A percentile compares a stretch with the other conserved stretches of the same genome.
These are phyloP conservation scores for Paguma larvata DNA, from an alignment of 2,797 vertebrate species.

Conservation along the genomic window DNA sequence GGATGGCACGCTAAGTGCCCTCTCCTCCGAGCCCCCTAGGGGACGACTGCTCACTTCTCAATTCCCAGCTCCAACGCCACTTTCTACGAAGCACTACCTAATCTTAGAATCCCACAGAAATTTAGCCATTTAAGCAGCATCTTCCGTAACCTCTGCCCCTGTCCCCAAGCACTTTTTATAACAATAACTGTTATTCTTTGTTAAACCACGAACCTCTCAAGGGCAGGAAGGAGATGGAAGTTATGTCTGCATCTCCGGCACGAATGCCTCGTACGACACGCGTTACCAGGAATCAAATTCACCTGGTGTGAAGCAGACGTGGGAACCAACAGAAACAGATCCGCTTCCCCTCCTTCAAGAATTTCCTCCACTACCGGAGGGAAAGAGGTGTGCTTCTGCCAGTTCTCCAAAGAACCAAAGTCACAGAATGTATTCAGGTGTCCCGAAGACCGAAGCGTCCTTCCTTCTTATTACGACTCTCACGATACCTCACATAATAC, in stretches of 20 bases:
- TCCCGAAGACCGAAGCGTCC: neutral
- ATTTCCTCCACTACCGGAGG: neutral
- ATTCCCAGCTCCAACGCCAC: neutral
- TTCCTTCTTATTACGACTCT: neutral
- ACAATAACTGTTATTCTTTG: neutral
- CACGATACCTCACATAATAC: neutral
- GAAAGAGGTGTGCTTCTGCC: neutral
- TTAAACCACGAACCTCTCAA: neutral
- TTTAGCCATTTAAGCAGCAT: neutral
- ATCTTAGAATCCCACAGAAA: neutral
- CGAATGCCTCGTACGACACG: neutral
- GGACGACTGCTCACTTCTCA: neutral
- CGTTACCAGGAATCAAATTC: neutral
- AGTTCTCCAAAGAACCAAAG: constrained; percentile 37
- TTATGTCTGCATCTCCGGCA: neutral
- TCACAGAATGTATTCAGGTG: neutral
- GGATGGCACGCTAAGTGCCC: neutral
- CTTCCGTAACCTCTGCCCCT: neutral
- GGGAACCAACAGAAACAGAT: neutral
- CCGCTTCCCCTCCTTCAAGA: neutral
- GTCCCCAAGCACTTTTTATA: neutral
- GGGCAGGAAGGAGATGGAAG: neutral
- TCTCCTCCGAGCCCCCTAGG: neutral
- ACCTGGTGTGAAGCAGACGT: neutral
- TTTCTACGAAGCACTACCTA: neutral